phyloP scores from a whole-genome alignment of 2,113 vertebrate species.

The Urocitellus parryii region DNA sequence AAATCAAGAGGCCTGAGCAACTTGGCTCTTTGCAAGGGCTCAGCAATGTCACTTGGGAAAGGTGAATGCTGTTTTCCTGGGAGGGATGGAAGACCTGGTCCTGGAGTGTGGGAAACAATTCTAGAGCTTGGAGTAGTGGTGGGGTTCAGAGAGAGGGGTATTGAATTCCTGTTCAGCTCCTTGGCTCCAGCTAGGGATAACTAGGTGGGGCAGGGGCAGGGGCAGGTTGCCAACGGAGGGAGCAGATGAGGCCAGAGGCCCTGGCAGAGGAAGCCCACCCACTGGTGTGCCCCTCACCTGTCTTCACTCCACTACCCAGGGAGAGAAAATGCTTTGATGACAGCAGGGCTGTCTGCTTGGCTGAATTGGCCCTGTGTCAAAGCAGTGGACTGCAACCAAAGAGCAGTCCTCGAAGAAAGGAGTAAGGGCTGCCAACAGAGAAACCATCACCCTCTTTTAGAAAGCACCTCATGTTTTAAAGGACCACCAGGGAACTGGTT shows the following conservation, averaged over 20 bases:
- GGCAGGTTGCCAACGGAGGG: slow-evolving; percentile 18
- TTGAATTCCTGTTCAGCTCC: neutral
- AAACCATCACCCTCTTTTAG: slow-evolving; percentile 26
- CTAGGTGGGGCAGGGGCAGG: neutral
- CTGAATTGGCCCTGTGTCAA: slow-evolving; percentile 32
- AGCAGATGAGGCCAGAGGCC: neutral
- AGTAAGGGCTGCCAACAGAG: slow-evolving; percentile 29
- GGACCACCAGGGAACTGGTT: slow-evolving; percentile 79
- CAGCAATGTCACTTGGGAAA: neutral
- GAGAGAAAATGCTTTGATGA: slow-evolving; percentile 49
- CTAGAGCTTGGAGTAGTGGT: neutral
- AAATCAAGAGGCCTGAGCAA: slow-evolving; percentile 8
- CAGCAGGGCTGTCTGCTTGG: slow-evolving; percentile 42
- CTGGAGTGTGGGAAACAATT: slow-evolving; percentile 11
- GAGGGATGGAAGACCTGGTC: neutral
- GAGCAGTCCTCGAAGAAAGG: slow-evolving; percentile 39
- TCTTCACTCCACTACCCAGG: slow-evolving; percentile 54
- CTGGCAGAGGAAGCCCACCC: neutral
- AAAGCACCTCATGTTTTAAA: slow-evolving; percentile 75
- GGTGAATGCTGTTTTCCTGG: neutral
- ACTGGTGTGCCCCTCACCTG: neutral
- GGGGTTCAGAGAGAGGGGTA: neutral
- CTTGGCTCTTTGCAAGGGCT: neutral
- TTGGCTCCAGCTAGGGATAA: neutral
- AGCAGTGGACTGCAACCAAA: slow-evolving; percentile 65